Conservation (phyloP, 2,888 invertebrate genomes). For the Lepidocyrtinus sp. region DNA sequence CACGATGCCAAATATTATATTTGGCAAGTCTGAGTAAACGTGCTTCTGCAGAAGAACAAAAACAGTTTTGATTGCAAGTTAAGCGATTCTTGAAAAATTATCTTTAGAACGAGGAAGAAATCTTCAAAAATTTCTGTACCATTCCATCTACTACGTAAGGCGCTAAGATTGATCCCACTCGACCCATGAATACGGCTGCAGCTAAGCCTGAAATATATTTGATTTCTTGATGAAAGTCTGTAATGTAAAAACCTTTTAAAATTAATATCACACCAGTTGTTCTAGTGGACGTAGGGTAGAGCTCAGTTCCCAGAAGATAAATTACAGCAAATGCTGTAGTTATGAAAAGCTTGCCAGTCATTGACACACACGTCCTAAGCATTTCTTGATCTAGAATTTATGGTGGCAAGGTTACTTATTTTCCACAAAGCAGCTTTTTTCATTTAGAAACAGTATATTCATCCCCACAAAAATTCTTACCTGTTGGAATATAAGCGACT, state of each 20-base stretch:
- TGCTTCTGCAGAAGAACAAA: slow-evolving; percentile 19
- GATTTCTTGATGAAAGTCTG: not conserved
- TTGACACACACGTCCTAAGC: slow-evolving; percentile 52
- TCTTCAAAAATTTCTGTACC: slow-evolving; percentile 34
- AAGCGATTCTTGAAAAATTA: not conserved
- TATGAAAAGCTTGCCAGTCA: slow-evolving; percentile 64
- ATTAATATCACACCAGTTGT: slow-evolving; percentile 45
- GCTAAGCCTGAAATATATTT: slow-evolving; percentile 41
- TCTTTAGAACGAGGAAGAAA: too few species aligned
- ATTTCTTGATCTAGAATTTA: slow-evolving; percentile 31
- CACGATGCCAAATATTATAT: slow-evolving; percentile 47
- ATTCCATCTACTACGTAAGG: slow-evolving; percentile 64
- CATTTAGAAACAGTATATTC: not conserved
- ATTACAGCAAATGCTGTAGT: slow-evolving; percentile 60
- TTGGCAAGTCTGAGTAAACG: slow-evolving; percentile 23
- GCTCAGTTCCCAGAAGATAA: slow-evolving; percentile 65
- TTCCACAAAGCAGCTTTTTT: too few species aligned
- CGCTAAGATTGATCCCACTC: slow-evolving; percentile 63
- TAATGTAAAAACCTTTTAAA: not conserved
- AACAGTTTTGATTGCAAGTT: not conserved
- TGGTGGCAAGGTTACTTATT: too few species aligned
- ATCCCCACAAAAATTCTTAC: slow-evolving; percentile 17
- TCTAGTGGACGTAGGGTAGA: slow-evolving; percentile 62
- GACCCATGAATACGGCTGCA: slow-evolving; percentile 54
- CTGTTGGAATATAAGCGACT: slow-evolving; percentile 48